phyloP scores from a whole-genome alignment of 1,140 invertebrate species.

The Capitella teleta region DNA sequence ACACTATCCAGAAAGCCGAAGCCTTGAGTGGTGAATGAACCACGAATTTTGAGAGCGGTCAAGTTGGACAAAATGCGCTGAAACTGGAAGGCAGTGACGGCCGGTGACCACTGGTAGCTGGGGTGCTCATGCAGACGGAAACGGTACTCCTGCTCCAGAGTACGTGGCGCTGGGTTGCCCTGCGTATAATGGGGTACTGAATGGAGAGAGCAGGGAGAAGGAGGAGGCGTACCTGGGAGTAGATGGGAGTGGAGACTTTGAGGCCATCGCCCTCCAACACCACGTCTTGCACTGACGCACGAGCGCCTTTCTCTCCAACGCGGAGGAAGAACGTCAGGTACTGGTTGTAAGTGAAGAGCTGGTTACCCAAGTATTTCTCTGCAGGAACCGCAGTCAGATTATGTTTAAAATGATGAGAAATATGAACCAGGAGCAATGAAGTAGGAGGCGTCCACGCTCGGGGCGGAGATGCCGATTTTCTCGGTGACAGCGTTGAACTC shows the following conservation, averaged over 20 bases:
- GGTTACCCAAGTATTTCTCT: conserved; percentile 83
- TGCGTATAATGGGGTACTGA: no score
- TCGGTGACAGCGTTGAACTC: conserved; percentile 71
- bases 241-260: conserved; percentile 75
- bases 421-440: conserved; percentile 66
- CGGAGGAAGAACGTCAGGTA: conserved; percentile 79
- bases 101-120: conserved; percentile 83
- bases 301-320: conserved; percentile 54
- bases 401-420: background rate
- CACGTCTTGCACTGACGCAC: conserved; percentile 66
- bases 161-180: conserved; percentile 66
- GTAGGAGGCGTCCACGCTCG: conserved; percentile 60
- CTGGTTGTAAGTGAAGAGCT: conserved; percentile 87
- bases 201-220: no score
- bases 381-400: conserved; percentile 12
- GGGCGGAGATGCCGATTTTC: conserved; percentile 62
- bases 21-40: conserved; percentile 70
- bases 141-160: conserved; percentile 46
- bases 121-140: conserved; percentile 74
- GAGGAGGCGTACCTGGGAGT: no score
- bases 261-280: conserved; percentile 66
- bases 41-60: conserved; percentile 85
- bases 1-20: conserved; percentile 80
- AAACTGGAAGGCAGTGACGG: conserved; percentile 70
- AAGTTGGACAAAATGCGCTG: conserved; percentile 84